A percentile compares a stretch with the other conserved stretches of the same genome.
These are phyloP conservation scores for Rhineura floridana DNA, from an alignment of 2,113 vertebrate species.

Conservation along the genomic window DNA sequence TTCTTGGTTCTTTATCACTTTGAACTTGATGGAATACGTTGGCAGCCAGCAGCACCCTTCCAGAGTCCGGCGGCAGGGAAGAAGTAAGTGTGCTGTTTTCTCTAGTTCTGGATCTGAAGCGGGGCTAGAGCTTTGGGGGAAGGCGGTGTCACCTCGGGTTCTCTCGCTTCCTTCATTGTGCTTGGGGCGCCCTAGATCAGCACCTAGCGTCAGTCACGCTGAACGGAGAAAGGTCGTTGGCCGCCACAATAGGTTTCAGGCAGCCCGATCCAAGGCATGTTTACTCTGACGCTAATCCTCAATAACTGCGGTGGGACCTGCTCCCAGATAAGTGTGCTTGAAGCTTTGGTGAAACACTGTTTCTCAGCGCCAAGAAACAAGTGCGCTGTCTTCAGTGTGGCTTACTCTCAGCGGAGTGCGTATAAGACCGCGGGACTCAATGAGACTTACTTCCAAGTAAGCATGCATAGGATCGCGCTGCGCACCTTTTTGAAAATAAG, in stretches of 20 bases:
- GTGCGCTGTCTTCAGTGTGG: not conserved
- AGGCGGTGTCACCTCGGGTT: constrained; percentile 32
- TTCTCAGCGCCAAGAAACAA: not conserved
- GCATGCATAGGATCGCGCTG: not conserved
- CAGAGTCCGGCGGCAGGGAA: constrained; percentile 92
- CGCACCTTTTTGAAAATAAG: not conserved
- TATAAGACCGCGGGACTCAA: not conserved
- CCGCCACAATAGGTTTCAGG: not conserved
- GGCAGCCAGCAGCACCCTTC: constrained; percentile 91
- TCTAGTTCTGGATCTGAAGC: constrained; percentile 21
- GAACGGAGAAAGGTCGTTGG: not conserved
- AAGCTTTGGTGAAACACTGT: not conserved
- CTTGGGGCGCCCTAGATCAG: not conserved
- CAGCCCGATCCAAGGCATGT: not conserved
- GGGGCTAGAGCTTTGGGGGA: too few species aligned
- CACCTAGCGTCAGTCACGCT: not conserved
- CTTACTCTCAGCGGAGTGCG: not conserved
- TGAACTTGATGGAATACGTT: constrained; percentile 98
- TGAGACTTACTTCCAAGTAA: not conserved
- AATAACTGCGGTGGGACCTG: not conserved
- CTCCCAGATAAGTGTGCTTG: not conserved
- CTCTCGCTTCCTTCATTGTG: not conserved
- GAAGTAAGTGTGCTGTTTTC: constrained; percentile 87
- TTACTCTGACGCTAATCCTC: not conserved
- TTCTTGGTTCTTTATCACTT: constrained; percentile 95